Evolutionary conservation across 2,888 invertebrate genomes (phyloP).

Genomic region (Oasisia sp.): DNA sequence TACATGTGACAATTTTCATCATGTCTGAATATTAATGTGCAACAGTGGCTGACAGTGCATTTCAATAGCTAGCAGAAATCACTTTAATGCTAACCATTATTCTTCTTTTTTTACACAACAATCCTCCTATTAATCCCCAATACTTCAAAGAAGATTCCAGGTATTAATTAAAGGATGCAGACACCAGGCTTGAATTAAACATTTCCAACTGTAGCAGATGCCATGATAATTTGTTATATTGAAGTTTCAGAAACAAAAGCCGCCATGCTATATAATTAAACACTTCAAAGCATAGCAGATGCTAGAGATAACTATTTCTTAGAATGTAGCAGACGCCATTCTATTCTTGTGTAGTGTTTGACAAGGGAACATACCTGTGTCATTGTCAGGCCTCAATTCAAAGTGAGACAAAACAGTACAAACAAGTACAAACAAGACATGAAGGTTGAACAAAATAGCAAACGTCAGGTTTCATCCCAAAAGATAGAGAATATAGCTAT

Average conservation of each 20-base stretch:
- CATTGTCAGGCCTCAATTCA: background rate
- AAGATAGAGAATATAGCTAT: background rate
- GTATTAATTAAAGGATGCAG: background rate
- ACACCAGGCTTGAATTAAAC: background rate
- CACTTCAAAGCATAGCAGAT: too few species aligned
- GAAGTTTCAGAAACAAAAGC: too few species aligned
- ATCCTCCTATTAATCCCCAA: background rate
- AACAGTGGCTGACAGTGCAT: too few species aligned
- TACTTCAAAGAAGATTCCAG: background rate
- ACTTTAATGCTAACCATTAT: too few species aligned
- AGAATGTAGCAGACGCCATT: background rate
- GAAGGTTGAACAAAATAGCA: background rate
- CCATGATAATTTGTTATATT: too few species aligned
- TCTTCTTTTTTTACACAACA: background rate
- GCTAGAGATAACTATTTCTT: too few species aligned
- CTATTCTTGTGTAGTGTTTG: background rate
- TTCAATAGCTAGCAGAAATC: too few species aligned
- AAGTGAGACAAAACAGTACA: slow-evolving; percentile 1
- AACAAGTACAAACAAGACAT: background rate
- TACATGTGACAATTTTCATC: too few species aligned
- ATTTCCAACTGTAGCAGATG: background rate
- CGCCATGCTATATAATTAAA: too few species aligned
- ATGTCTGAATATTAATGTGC: too few species aligned
- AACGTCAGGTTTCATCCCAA: background rate
- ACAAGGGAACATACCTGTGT: background rate